Evolutionary conservation across 2,888 invertebrate genomes (phyloP).

Genomic region (Lamellibrachia columna): DNA sequence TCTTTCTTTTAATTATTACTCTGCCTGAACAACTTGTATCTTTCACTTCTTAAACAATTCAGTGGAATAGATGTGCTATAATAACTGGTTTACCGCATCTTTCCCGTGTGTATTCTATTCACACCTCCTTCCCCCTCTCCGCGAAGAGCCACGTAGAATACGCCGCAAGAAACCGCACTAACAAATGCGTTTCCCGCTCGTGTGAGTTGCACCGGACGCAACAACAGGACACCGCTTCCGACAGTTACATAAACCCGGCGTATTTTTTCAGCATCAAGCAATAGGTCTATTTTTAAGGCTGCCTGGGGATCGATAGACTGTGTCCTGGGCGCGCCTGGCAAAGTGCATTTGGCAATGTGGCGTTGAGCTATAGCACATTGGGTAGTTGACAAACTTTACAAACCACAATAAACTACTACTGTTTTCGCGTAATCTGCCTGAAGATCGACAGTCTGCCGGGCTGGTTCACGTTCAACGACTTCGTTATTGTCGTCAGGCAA

Average conservation of each 20-base stretch:
- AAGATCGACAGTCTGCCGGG: neutral
- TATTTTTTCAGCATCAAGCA: neutral
- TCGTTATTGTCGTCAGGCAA: neutral
- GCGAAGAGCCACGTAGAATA: neutral
- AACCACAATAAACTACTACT: constrained; percentile 1
- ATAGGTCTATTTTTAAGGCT: neutral
- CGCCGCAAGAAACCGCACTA: neutral
- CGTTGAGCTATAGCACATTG: neutral
- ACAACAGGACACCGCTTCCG: neutral
- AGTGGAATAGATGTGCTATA: neutral
- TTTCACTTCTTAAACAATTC: neutral
- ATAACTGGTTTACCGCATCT: neutral
- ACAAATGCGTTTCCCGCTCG: neutral
- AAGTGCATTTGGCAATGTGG: neutral
- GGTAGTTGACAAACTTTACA: neutral
- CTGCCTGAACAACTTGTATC: too few relatives aligned
- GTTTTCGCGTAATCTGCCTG: neutral
- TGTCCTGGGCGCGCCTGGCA: neutral
- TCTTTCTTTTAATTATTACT: neutral
- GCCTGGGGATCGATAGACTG: neutral
- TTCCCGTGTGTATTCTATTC: neutral
- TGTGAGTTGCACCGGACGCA: neutral
- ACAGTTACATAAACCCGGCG: neutral
- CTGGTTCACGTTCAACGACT: neutral
- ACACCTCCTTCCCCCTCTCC: neutral